A percentile compares a stretch with the other conserved stretches of the same genome.
phyloP scores from a whole-genome alignment of 2,797 vertebrate genomes.

The Nannoperca obscura region DNA sequence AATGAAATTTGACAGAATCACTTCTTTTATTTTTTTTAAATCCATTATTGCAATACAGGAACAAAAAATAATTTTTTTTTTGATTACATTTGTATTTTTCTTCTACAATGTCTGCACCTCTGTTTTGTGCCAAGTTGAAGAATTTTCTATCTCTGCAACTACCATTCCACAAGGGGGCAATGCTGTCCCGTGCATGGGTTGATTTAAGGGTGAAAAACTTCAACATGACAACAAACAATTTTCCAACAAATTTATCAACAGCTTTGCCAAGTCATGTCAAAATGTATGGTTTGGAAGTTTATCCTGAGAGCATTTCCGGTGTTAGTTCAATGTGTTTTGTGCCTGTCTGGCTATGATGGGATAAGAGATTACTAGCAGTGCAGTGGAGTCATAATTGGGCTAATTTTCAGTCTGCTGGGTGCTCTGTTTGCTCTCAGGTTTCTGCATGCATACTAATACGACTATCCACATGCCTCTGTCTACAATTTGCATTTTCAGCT shows the following conservation, averaged over 20 bases:
- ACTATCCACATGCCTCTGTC: background rate
- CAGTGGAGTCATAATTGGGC: slow-evolving; percentile 34
- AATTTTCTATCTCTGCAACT: slow-evolving; percentile 1
- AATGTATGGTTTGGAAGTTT: background rate
- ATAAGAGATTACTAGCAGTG: slow-evolving; percentile 12
- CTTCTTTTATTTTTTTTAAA: background rate
- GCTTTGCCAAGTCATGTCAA: background rate
- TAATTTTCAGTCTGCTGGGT: slow-evolving; percentile 43
- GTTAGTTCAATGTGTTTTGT: slow-evolving; percentile 14
- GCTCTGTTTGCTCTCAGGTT: slow-evolving; percentile 30
- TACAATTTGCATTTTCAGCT: background rate
- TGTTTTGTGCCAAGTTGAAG: background rate
- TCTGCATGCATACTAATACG: slow-evolving; percentile 33
- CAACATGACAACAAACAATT: slow-evolving; percentile 3
- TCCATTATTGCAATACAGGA: background rate
- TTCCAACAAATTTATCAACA: background rate
- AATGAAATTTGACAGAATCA: background rate
- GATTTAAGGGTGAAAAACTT: background rate
- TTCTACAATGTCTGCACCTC: background rate
- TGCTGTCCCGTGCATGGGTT: slow-evolving; percentile 46
- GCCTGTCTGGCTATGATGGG: slow-evolving; percentile 6
- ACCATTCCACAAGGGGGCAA: slow-evolving; percentile 76
- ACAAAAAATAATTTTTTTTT: background rate
- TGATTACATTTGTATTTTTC: background rate
- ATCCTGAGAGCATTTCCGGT: background rate